Evolutionary conservation across 2,888 invertebrate genomes (phyloP).

Genomic region (Drosophila fulvimacula): DNA sequence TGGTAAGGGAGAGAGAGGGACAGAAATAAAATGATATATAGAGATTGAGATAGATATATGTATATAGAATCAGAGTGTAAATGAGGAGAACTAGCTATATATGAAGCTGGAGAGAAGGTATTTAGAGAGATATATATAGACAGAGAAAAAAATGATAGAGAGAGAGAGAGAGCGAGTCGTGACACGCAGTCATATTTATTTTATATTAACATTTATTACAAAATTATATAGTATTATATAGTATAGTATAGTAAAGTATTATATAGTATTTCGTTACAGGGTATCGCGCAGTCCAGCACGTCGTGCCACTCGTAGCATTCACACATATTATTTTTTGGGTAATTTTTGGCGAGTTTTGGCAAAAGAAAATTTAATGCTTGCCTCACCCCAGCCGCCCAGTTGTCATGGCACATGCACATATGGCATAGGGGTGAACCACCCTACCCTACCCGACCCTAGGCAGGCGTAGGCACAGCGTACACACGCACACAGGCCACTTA

Average conservation of each 20-base stretch:
- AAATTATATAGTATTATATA: no score
- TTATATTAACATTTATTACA: no score
- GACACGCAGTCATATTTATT: no score
- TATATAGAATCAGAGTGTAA: no score
- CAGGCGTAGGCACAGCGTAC: background rate
- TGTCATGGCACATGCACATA: slow-evolving; percentile 7
- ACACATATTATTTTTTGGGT: slow-evolving; percentile 3
- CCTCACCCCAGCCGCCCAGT: slow-evolving; percentile 29
- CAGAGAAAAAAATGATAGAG: background rate
- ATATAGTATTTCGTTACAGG: background rate
- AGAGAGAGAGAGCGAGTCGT: no score
- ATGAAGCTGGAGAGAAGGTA: no score
- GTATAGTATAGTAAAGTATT: no score
- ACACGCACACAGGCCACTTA: slow-evolving; percentile 1
- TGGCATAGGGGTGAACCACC: slow-evolving; percentile 36
- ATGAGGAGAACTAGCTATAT: no score
- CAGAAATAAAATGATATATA: no score
- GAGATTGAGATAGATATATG: no score
- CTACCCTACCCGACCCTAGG: slow-evolving; percentile 17
- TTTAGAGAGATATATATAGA: background rate
- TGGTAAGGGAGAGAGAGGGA: no score
- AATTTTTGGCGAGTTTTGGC: slow-evolving; percentile 38
- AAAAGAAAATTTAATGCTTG: background rate
- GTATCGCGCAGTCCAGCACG: background rate
- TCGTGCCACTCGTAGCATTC: background rate